A percentile compares a stretch with the other conserved stretches of the same genome.
These are phyloP conservation scores for Diaphora mendica DNA, from an alignment of 2,888 invertebrate genomes.

Conservation along the genomic window DNA sequence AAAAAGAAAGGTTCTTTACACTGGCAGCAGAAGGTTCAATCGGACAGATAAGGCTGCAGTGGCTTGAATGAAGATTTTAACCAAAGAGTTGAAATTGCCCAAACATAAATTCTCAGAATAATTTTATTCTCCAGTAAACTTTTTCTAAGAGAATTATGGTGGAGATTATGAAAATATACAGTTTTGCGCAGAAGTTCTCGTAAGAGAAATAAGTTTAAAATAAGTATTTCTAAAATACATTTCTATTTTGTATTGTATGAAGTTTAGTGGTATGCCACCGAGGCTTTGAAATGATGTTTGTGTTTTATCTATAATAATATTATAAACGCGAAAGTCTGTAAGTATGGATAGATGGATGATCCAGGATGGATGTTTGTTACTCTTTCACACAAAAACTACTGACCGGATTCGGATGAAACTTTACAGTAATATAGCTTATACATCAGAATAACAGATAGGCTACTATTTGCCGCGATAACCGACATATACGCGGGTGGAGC, in stretches of 20 bases:
- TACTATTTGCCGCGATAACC: too few relatives aligned
- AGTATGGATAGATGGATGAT: too few relatives aligned
- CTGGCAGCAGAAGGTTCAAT: conserved; percentile 46
- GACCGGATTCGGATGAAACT: too few relatives aligned
- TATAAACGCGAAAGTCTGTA: too few relatives aligned
- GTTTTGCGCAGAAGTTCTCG: conserved; percentile 11
- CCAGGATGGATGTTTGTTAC: too few relatives aligned
- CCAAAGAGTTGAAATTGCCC: conserved; percentile 46
- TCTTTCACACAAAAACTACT: too few relatives aligned
- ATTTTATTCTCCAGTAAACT: conserved; percentile 37
- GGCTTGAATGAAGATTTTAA: conserved; percentile 49
- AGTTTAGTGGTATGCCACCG: too few relatives aligned
- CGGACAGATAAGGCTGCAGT: conserved; percentile 45
- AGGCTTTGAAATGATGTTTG: neutral
- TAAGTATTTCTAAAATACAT: neutral
- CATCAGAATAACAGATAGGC: too few relatives aligned
- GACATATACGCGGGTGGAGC: too few relatives aligned
- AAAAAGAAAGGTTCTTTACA: conserved; percentile 35
- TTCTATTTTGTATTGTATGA: neutral
- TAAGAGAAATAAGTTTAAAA: conserved; percentile 9
- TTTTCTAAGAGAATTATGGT: conserved; percentile 40
- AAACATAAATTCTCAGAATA: conserved; percentile 48
- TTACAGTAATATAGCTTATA: too few relatives aligned
- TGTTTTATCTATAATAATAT: too few relatives aligned
- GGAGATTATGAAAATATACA: conserved; percentile 23